Base-by-base conservation (phyloP, 2,797 vertebrate species). In the Tragopan temminckii region DNA sequence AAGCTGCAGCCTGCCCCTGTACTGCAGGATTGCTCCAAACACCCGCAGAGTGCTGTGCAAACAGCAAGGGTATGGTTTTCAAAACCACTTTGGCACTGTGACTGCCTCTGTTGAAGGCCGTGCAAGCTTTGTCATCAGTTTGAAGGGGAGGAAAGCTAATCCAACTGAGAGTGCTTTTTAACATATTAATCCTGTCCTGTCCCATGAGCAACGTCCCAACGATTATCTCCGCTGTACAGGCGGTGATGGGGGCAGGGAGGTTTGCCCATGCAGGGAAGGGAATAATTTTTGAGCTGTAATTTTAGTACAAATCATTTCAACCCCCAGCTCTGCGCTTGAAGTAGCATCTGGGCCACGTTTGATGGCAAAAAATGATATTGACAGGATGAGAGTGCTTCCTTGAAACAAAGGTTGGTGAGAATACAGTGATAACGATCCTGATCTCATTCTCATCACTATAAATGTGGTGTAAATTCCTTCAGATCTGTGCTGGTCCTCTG, bases 41-140 rank as follows among this genome's bases (percentile, higher is more conserved):
- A 2, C 25, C 29, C 0, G 17, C 74, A 29, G 7, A 23, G 61
- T 9, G 1, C 43, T 16, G 15, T 5, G 50, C 19, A 4, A 25
- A 40, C 42, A 17, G 7, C 0, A 2, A 25, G 45, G 64, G 48
- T 6, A 4, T 1, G 46, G 33, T 40, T 66, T 53, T 25, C 75
- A 21, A 46, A 72, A 13, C 7, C 45, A 2, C 58, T 6, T 10
- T 3, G 33, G 50, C 43, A 45, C 50, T 5, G 1, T 5, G 25
- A 40, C 12, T 0, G 35, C 46, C 36, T 33, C 71, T 18, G 66
- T 5, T 4, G 48, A 48, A 24, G 21, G 75, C 25, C 13, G 20
- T 40, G 45, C 31, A 8, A 40, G 55, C 55, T 35, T 14, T 9
- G 75, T 19, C 62, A 14, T 43, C 15, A 1, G 8, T 16, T 38